Evolutionary conservation across 2,797 vertebrate species (phyloP), one percentile per base, ranked within the genome.

Genomic region (Champsocephalus gunnari): DNA sequence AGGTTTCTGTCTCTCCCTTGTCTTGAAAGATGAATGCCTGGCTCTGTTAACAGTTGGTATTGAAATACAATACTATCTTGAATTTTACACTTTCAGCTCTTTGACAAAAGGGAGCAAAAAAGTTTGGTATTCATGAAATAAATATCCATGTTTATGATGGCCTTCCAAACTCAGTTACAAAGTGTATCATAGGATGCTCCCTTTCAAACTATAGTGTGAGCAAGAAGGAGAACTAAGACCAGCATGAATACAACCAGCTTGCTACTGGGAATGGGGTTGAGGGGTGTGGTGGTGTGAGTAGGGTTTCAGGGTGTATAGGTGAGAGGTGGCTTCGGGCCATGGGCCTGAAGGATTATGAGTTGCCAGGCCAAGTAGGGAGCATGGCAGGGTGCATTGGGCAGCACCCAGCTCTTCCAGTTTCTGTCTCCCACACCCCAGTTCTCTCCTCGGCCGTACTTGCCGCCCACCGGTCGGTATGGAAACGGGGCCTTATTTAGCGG

Each of bases 401-500:
- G 86, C 79, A 80, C 78, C 63, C 59, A 71, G 77, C 85, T 80
- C 80, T 81, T 72, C 59, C 66, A 4, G 9, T 76, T 50, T 79
- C 58, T 71, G 85, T 81, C 80, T 88, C 61, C 82, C 16, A 90
- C 70, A 62, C 86, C 89, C 74, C 53, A 86, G 90, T 89, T 75
- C 84, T 89, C 81, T 91, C 79, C 87, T 87, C 77, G 89, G 85
- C 77, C 87, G 72, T 75, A 57, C 83, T 82, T 64, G 88, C 90
- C 71, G 91, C 93, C 92, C 84, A 79, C 85, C 43, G 19, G 92
- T 90, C 90, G 91, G 93, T 90, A 87, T 89, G 92, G 94, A 89
- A 96, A 95, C 93, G 0, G 93, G 92, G 87, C 81, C 90, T 95
- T 96, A 93, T 94, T 95, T 94, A 95, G 95, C 90, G 94, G 92